phyloP scores from a whole-genome alignment of 2,797 vertebrate species.

The Notoglanidium macrostoma region DNA sequence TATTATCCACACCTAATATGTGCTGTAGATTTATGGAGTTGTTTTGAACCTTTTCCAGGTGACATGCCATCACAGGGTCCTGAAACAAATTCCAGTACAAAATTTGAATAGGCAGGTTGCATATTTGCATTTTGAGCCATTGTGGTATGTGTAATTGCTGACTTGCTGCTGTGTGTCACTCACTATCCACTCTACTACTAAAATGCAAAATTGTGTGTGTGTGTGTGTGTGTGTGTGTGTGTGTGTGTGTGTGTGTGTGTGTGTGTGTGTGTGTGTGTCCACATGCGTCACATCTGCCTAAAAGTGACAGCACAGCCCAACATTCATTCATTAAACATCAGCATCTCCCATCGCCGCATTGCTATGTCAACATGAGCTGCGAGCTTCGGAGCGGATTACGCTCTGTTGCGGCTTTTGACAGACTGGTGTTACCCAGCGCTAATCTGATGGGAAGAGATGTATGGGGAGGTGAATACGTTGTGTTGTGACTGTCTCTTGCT shows the following conservation, averaged over 20 bases:
- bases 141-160: constrained; percentile 54
- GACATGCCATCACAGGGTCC: constrained; percentile 66
- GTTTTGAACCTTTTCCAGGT: not conserved
- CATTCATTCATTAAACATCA: constrained; percentile 93
- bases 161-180: constrained; percentile 21
- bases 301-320: constrained; percentile 89
- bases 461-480: constrained; percentile 66
- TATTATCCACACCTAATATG: not conserved
- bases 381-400: constrained; percentile 71
- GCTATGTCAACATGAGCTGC: constrained; percentile 66
- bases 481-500: constrained; percentile 62
- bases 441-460: constrained; percentile 73
- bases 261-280: constrained; percentile 61
- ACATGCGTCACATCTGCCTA: constrained; percentile 75
- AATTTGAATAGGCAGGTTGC: constrained; percentile 34
- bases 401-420: constrained; percentile 74
- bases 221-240: constrained; percentile 69
- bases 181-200: constrained; percentile 65
- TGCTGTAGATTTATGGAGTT: not conserved
- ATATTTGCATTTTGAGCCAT: constrained; percentile 48
- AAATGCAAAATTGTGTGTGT: constrained; percentile 68
- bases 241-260: constrained; percentile 61
- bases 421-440: constrained; percentile 69
- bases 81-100: constrained; percentile 17
- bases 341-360: constrained; percentile 62